These are phyloP conservation scores for Athene cunicularia DNA, from an alignment of 2,113 vertebrate genomes.

Conservation along the genomic window DNA sequence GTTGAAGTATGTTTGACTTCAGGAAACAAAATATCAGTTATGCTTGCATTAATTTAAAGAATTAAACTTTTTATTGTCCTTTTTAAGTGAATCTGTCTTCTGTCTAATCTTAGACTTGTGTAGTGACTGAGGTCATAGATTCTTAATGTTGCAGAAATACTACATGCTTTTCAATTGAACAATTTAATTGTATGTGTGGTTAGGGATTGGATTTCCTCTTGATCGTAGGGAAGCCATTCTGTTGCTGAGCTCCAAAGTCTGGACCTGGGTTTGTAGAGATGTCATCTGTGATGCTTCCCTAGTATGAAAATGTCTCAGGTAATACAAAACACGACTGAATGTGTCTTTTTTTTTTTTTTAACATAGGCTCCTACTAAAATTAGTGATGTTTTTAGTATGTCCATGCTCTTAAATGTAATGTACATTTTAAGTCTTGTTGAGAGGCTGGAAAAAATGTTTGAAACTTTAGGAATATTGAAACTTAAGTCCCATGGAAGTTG, in stretches of 20 bases:
- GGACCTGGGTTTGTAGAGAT: background rate
- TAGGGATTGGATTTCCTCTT: background rate
- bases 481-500: background rate
- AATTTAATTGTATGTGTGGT: background rate
- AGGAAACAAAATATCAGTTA: background rate
- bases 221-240: background rate
- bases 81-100: background rate
- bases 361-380: background rate
- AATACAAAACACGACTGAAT: background rate
- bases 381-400: background rate
- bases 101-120: background rate
- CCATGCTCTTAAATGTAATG: background rate
- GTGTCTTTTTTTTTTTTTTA: accelerated
- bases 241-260: background rate
- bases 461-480: background rate
- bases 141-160: background rate
- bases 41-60: background rate
- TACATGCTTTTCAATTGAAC: background rate
- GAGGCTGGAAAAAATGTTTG: background rate
- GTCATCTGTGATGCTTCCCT: background rate
- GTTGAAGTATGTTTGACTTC: background rate
- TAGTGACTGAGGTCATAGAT: background rate
- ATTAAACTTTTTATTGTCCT: background rate
- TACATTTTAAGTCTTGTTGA: background rate
- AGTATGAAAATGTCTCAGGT: background rate